Conservation (phyloP, 2,797 vertebrate species). For the Crax fasciolata region DNA sequence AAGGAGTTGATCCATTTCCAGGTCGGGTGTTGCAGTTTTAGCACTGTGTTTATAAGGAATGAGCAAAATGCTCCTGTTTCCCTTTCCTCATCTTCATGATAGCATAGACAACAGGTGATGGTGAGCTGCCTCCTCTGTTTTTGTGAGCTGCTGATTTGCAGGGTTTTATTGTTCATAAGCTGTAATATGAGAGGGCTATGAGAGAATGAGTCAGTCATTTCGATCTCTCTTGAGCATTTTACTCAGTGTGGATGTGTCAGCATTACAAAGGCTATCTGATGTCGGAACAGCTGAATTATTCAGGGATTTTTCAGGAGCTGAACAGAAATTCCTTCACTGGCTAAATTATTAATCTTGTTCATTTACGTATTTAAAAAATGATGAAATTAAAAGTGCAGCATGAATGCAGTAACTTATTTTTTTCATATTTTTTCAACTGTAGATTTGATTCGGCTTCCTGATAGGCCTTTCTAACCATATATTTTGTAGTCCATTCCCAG, state of each 20-base stretch:
- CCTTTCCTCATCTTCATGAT: not conserved
- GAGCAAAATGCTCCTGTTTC: not conserved
- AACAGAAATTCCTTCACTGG: slow-evolving; percentile 59
- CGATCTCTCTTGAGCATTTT: slow-evolving; percentile 59
- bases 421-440: not conserved
- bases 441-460: not conserved
- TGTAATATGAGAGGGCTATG: slow-evolving; percentile 46
- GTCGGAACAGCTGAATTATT: slow-evolving; percentile 87
- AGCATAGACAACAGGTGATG: not conserved
- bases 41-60: not conserved
- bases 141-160: not conserved
- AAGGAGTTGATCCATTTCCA: not conserved
- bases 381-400: not conserved
- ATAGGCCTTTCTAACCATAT: not conserved
- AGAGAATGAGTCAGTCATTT: slow-evolving; percentile 17
- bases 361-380: not conserved
- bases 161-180: slow-evolving; percentile 4
- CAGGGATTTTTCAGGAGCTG: slow-evolving; percentile 75
- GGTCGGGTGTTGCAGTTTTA: not conserved
- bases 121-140: not conserved
- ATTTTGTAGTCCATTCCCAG: slow-evolving; percentile 33
- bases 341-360: slow-evolving; percentile 63
- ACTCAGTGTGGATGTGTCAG: slow-evolving; percentile 37
- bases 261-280: slow-evolving; percentile 77
- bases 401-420: not conserved